A percentile compares a stretch with the other conserved stretches of the same genome.
These are phyloP conservation scores for Falco biarmicus DNA, from an alignment of 2,797 vertebrate genomes.

Conservation along the genomic window DNA sequence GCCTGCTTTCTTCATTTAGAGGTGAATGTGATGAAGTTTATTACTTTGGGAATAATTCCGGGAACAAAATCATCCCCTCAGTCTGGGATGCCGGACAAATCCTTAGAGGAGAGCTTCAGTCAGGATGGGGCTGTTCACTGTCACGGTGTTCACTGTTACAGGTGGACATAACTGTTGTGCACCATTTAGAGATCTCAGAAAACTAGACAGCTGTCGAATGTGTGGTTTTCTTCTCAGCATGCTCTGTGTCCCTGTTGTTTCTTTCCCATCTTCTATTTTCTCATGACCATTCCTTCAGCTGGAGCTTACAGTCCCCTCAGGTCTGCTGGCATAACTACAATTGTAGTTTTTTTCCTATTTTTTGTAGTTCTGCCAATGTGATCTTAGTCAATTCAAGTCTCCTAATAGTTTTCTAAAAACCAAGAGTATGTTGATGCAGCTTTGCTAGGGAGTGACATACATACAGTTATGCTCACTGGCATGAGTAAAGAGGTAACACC, in stretches of 20 bases:
- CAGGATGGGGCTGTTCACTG: not conserved
- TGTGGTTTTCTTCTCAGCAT: not conserved
- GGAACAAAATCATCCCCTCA: not conserved
- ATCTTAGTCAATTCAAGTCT: not conserved
- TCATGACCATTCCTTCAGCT: not conserved
- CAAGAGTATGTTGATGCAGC: not conserved
- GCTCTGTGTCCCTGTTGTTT: not conserved
- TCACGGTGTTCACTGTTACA: accelerated
- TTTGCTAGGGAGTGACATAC: not conserved
- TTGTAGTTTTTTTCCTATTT: not conserved
- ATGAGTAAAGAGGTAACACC: not conserved
- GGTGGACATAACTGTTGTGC: not conserved
- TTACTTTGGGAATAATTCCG: not conserved
- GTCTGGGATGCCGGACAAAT: not conserved
- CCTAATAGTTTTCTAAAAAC: not conserved
- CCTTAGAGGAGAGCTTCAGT: not conserved
- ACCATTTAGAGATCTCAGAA: not conserved
- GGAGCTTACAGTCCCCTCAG: not conserved
- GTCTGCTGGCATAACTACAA: not conserved
- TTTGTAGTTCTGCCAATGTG: not conserved
- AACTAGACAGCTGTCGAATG: not conserved
- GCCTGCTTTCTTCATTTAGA: not conserved
- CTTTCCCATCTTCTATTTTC: not conserved
- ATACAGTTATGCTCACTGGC: not conserved
- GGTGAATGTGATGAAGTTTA: not conserved